Evolutionary conservation across 1,140 invertebrate genomes (phyloP), one percentile per base, ranked within the genome.

Genomic region (Drosophila bipectinata): DNA sequence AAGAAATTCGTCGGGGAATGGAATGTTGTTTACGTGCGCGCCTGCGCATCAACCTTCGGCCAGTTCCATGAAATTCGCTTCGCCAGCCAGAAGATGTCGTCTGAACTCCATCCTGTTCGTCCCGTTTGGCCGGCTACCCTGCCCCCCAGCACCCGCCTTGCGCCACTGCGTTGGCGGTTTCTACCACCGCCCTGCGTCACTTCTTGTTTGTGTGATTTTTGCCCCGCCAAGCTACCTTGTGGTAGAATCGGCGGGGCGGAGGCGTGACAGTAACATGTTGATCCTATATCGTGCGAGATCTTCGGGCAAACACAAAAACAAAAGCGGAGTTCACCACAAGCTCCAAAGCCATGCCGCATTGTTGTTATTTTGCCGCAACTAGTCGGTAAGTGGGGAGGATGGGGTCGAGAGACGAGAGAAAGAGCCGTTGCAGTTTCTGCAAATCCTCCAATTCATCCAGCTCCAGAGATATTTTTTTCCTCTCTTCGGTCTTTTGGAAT

Each of bases 11-110:
- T 53, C 60, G 34, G 77, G 84, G 83, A 88, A 88, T 89, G 83
- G 83, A 88, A 88, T 88, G 83, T 88, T 89, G 83, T 88, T 88
- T 89, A 88, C 84, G 84, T 88, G 83, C 84, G 64, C 83, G 83
- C 83, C 72, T 87, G 83, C 83, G 83, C 83, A 83, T 83, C 72
- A 57, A 73, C 24, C 67, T 75, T 64, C 72, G 47, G 63, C 72
- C 39, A 75, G 77, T 87, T 87, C 83, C 72, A 79, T 78, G 83
- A 89, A 67, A 88, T 77, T 79, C 32, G 30, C 62, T 67, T 79
- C 39, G 26, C 62, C 51, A 67, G 72, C 78, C 39, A 62, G 26
- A 10, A 58, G 49, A 72, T 58, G 53, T 76, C 58, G 79, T 72
- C 53, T 74, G 59, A 73, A 76, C 48, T 54, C 67, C 83, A 88